Conservation (phyloP, 30 jellyfish, hydroid and myxozoan species). For the Turritopsis dohrnii region DNA sequence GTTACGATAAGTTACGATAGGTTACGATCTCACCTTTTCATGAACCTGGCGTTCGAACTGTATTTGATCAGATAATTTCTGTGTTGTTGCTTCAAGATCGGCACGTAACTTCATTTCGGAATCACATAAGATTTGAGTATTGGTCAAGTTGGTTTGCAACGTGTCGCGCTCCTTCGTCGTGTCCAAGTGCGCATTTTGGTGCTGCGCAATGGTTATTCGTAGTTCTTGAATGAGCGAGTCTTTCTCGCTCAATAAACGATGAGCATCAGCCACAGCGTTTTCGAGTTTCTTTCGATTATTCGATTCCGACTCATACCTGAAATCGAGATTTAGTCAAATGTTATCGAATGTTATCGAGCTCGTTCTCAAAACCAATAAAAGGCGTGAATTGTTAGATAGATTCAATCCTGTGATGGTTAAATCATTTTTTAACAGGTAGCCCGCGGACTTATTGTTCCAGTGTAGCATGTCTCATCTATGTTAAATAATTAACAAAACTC, state of each 20-base stretch:
- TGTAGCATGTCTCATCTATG: not conserved
- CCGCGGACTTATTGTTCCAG: no score
- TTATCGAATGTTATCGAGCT: no score
- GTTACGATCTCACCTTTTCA: slow-evolving; percentile 69
- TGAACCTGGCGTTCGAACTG: slow-evolving; percentile 74
- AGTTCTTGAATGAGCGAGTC: slow-evolving; percentile 58
- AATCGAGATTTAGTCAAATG: not conserved
- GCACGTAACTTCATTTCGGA: slow-evolving; percentile 67
- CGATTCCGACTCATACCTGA: slow-evolving; percentile 61
- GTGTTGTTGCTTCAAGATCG: slow-evolving; percentile 52
- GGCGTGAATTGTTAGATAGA: no score
- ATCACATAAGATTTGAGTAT: slow-evolving; percentile 51
- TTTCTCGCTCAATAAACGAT: slow-evolving; percentile 70
- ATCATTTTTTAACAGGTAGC: no score
- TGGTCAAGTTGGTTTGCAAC: slow-evolving; percentile 49
- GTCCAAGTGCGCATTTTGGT: slow-evolving; percentile 84
- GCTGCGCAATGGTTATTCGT: slow-evolving; percentile 73
- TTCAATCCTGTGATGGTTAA: no score
- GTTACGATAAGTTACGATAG: no score
- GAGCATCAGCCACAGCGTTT: slow-evolving; percentile 91
- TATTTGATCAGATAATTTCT: slow-evolving; percentile 62
- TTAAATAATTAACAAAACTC: no score
- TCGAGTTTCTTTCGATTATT: slow-evolving; percentile 59
- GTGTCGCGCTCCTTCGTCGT: slow-evolving; percentile 74
- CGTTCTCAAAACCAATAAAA: no score